Evolutionary conservation across 2,797 vertebrate genomes (phyloP).

Genomic region (Malacoctenus gilli): DNA sequence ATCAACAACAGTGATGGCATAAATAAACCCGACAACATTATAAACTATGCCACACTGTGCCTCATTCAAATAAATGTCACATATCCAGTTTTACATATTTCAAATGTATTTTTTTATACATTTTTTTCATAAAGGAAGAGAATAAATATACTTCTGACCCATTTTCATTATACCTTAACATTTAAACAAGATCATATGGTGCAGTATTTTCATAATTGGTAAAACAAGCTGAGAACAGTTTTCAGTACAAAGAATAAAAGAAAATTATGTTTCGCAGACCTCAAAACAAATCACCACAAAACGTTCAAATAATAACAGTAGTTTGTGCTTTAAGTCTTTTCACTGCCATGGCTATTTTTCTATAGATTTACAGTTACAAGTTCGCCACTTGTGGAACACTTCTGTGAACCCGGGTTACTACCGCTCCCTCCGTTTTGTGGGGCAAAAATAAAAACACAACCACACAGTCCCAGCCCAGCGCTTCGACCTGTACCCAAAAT

Average conservation of each 20-base stretch:
- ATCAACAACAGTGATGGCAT: conserved; percentile 81
- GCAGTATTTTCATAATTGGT: conserved; percentile 76
- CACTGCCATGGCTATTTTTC: conserved; percentile 79
- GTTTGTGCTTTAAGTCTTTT: conserved; percentile 82
- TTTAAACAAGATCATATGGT: conserved; percentile 81
- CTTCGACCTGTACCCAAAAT: conserved; percentile 49
- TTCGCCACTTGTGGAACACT: conserved; percentile 57
- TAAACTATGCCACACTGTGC: conserved; percentile 84
- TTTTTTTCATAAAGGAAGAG: conserved; percentile 80
- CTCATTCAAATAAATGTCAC: conserved; percentile 80
- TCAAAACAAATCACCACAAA: conserved; percentile 68
- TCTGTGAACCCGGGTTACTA: conserved; percentile 48
- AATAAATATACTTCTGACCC: conserved; percentile 82
- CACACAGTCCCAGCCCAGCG: conserved; percentile 51
- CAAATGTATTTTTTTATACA: conserved; percentile 79
- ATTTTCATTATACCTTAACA: conserved; percentile 80
- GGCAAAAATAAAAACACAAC: conserved; percentile 32
- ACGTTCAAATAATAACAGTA: conserved; percentile 63
- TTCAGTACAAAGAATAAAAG: conserved; percentile 71
- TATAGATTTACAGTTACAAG: conserved; percentile 72
- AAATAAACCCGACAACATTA: conserved; percentile 83
- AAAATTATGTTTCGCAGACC: conserved; percentile 55
- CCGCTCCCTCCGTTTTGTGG: conserved; percentile 25
- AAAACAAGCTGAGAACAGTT: conserved; percentile 77
- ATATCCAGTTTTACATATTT: conserved; percentile 81